Evolutionary conservation across 1,140 invertebrate genomes (phyloP).

Genomic region (Planococcus citri): DNA sequence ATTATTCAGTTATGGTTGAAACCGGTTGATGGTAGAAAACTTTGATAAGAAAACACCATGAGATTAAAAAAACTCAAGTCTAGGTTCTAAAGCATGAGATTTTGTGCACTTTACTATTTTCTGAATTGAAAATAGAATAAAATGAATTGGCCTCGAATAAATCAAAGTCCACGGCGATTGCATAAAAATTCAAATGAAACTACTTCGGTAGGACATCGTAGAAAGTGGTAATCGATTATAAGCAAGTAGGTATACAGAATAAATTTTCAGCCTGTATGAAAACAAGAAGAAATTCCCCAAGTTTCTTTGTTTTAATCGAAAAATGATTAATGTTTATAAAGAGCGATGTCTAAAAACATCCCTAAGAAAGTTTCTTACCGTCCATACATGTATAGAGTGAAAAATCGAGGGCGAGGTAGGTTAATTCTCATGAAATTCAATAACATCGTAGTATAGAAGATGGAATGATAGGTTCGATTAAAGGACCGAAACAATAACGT

Average conservation of each 20-base stretch:
- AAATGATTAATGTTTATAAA: background rate
- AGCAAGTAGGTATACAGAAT: background rate
- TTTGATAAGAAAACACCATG: no score
- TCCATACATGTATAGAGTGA: background rate
- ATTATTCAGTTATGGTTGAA: no score
- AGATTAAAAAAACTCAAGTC: no score
- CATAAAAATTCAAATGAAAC: no score
- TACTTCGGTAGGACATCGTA: no score
- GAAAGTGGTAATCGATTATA: background rate
- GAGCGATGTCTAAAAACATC: background rate
- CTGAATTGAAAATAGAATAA: no score
- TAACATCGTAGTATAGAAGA: slow-evolving; percentile 11
- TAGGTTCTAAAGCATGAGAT: no score
- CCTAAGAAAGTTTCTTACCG: background rate
- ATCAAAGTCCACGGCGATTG: no score
- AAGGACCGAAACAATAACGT: slow-evolving; percentile 11
- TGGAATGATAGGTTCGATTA: slow-evolving; percentile 16
- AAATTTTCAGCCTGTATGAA: background rate
- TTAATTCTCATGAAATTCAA: slow-evolving; percentile 20
- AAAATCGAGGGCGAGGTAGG: background rate
- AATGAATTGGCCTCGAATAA: no score
- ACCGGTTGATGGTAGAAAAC: no score
- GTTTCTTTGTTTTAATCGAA: slow-evolving; percentile 7
- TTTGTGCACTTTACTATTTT: no score
- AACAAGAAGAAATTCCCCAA: background rate